Evolutionary conservation across 2,797 vertebrate species (phyloP), one percentile per base, ranked within the genome.

Genomic region (Champsocephalus gunnari): DNA sequence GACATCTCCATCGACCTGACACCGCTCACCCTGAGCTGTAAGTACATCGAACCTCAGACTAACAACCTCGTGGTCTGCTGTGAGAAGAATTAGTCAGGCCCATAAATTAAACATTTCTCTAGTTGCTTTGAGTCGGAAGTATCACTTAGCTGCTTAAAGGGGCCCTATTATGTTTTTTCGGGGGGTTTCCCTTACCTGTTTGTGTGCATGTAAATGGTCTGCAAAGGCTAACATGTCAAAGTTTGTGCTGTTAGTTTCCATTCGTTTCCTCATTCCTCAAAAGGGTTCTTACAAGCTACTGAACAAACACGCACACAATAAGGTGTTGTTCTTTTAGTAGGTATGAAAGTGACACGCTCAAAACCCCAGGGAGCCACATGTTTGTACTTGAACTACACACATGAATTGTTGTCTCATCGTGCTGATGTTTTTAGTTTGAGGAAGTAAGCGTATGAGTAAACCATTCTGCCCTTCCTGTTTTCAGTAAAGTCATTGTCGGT

Each of bases 1-100:
- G 96, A 98, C 73, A 90, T 98, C 88, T 89, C 96, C 66, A 92
- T 99, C 10, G 96, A 99, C 92, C 95, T 99, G 7, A 93, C 78
- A 1, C 93, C 96, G 2, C 95, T 99, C 72, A 92, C 59, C 16
- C 80, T 88, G 9, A 3, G 2, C 66, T 34, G 86, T 88, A 53
- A 82, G 85, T 71, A 5, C 28, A 28, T 28, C 4, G 28, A 28
- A 28, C 4, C 4, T 28, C 28, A 28, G 28, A 28, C 28, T 28
- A 28, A 28, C 28, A 5, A 28, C 28, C 28, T 28, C 0, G 28
- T 28, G 1, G 12, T 63, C 21, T 38, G 34, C 34, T 38, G 5
- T 38, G 34, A 38, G 28, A 28, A 28, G 28, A 28, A 28, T 28
- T 28, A 4, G 28, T 28, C 4, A 28, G 34, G 34, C 34, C 7